Percentiles rank a stretch among this genome's conserved stretches.
Evolutionary conservation across 2,797 vertebrate genomes (phyloP).

Genomic region (Adelosebastes latens): DNA sequence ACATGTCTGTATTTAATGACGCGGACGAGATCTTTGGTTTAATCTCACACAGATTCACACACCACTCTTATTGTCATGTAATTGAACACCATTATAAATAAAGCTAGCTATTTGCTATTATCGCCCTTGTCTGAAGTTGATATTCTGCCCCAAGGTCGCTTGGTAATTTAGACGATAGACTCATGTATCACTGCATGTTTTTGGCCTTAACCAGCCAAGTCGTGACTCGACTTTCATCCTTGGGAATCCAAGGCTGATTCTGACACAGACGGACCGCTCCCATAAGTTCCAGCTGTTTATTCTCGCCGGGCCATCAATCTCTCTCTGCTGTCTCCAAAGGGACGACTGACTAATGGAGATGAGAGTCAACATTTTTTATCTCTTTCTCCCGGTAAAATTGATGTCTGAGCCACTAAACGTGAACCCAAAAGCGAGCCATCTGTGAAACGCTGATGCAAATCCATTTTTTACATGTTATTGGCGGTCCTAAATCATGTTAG

Average conservation of each 20-base stretch:
- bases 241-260: slow-evolving; percentile 46
- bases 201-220: slow-evolving; percentile 35
- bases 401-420: slow-evolving; percentile 56
- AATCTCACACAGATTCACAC: not conserved
- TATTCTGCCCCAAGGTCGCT: slow-evolving; percentile 1
- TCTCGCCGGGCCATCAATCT: slow-evolving; percentile 62
- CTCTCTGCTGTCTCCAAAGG: slow-evolving; percentile 50
- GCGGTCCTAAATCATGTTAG: slow-evolving; percentile 49
- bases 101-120: not conserved
- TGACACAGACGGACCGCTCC: slow-evolving; percentile 66
- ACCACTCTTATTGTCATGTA: not conserved
- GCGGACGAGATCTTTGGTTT: slow-evolving; percentile 2
- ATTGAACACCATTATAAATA: not conserved
- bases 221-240: slow-evolving; percentile 43
- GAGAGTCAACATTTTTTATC: slow-evolving; percentile 51
- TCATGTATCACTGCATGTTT: slow-evolving; percentile 22
- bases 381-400: slow-evolving; percentile 57
- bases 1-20: slow-evolving; percentile 10
- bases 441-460: slow-evolving; percentile 65
- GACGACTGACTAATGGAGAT: slow-evolving; percentile 72
- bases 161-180: slow-evolving; percentile 11
- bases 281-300: slow-evolving; percentile 78
- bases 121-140: not conserved
- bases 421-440: slow-evolving; percentile 51
- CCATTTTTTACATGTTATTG: slow-evolving; percentile 42